These are phyloP conservation scores for Idaea dimidiata DNA, from an alignment of 2,888 invertebrate species.

Conservation along the genomic window DNA sequence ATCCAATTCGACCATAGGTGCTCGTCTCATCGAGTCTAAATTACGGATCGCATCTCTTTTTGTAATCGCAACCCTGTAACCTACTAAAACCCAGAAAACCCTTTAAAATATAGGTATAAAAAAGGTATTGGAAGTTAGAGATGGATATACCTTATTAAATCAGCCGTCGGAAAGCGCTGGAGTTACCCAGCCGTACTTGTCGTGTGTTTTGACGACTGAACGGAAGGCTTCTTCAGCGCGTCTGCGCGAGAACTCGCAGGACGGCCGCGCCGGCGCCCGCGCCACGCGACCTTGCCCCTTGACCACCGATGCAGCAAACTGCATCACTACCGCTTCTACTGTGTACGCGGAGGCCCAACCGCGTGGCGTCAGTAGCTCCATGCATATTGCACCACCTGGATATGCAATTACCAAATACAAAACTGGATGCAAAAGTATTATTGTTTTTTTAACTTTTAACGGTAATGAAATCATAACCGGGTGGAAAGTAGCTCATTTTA, in stretches of 20 bases:
- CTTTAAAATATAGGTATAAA: too few species aligned
- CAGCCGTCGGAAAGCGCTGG: slow-evolving; percentile 92
- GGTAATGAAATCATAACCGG: too few species aligned
- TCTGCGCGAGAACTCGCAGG: slow-evolving; percentile 88
- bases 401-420: background rate
- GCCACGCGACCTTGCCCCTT: slow-evolving; percentile 93
- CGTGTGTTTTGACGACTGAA: slow-evolving; percentile 93
- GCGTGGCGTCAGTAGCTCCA: slow-evolving; percentile 92
- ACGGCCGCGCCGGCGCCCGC: slow-evolving; percentile 88
- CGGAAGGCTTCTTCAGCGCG: slow-evolving; percentile 94
- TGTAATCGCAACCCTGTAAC: too few species aligned
- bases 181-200: slow-evolving; percentile 95
- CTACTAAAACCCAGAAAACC: too few species aligned
- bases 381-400: slow-evolving; percentile 90
- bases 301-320: slow-evolving; percentile 93
- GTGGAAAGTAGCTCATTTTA: too few species aligned
- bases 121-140: background rate
- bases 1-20: too few species aligned
- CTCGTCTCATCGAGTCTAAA: too few species aligned
- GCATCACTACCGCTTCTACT: slow-evolving; percentile 93
- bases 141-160: slow-evolving; percentile 42
- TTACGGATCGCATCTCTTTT: too few species aligned
- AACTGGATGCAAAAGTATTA: too few species aligned
- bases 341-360: slow-evolving; percentile 95
- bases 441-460: too few species aligned